Conservation (phyloP, 2,113 vertebrate species). For the Montifringilla adamsi region DNA sequence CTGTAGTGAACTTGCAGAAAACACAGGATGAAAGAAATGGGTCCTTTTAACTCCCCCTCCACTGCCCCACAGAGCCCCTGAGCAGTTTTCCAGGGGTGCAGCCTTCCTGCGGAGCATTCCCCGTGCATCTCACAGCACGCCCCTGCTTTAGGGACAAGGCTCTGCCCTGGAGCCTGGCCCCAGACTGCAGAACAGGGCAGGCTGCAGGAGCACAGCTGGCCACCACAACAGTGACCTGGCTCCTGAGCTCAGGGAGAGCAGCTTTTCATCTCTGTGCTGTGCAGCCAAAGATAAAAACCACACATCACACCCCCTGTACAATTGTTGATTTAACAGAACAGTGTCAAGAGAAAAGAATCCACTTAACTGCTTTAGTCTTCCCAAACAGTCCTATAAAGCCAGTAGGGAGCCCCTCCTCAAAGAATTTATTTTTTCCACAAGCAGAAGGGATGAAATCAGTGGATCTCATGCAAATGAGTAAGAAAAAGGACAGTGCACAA, state of each 20-base stretch:
- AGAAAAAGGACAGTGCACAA: neutral
- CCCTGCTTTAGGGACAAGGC: fast-evolving
- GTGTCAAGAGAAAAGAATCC: neutral
- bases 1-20: neutral
- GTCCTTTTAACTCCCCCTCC: neutral
- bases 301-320: fast-evolving
- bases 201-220: neutral
- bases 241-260: neutral
- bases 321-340: neutral
- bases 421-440: neutral
- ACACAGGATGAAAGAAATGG: neutral
- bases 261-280: neutral
- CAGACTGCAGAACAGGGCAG: neutral
- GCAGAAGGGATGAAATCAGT: neutral
- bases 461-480: neutral
- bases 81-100: neutral
- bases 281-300: neutral
- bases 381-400: neutral
- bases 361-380: neutral
- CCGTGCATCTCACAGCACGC: fast-evolving
- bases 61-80: neutral
- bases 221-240: neutral
- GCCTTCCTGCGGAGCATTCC: neutral
- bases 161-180: neutral
- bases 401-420: neutral